Evolutionary conservation across 2,888 invertebrate species (phyloP).

Genomic region (Eupithecia subumbrata): DNA sequence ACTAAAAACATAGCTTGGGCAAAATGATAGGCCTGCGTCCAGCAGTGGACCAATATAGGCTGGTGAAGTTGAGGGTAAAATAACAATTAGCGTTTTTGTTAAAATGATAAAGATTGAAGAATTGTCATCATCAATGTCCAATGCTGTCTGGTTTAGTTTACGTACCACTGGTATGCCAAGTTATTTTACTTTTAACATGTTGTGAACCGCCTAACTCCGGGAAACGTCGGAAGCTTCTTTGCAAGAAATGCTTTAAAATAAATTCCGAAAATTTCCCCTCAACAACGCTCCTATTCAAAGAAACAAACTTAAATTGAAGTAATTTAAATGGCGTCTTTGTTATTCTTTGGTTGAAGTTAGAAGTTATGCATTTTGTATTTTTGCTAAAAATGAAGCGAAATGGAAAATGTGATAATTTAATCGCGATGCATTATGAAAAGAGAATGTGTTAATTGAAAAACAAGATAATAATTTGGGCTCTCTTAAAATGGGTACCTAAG

Average conservation of each 20-base stretch:
- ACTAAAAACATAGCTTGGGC: not conserved
- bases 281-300: constrained; percentile 72
- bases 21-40: not conserved
- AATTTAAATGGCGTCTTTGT: constrained; percentile 76
- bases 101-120: not conserved
- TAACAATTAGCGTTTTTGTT: not conserved
- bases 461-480: not conserved
- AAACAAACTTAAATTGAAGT: constrained; percentile 77
- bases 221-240: constrained; percentile 71
- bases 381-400: constrained; percentile 46
- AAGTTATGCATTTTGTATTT: constrained; percentile 68
- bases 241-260: constrained; percentile 75
- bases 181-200: constrained; percentile 58
- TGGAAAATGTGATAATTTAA: constrained; percentile 44
- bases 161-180: not conserved
- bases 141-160: not conserved
- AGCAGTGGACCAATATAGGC: too few relatives aligned
- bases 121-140: not conserved
- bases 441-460: not conserved
- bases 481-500: not conserved
- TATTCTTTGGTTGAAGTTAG: constrained; percentile 66
- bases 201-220: constrained; percentile 65
- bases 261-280: constrained; percentile 78
- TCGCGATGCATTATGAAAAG: not conserved
- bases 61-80: too few relatives aligned